Conservation (phyloP, 2,888 invertebrate species). For the Odontomyia ornata region DNA sequence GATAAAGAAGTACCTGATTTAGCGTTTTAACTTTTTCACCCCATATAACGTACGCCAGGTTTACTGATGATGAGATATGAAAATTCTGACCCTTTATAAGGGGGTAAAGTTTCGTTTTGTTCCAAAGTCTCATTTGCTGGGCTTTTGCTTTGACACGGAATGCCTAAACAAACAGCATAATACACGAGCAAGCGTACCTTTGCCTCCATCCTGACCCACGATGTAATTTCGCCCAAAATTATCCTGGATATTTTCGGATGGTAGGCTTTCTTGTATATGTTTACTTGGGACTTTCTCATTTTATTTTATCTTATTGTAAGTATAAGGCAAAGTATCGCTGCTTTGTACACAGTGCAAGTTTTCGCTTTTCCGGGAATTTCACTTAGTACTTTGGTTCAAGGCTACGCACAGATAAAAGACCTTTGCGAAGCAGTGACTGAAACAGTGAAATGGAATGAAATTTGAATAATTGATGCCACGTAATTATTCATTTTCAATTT, state of each 20-base stretch:
- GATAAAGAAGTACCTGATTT: slow-evolving; percentile 39
- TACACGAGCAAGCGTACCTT: slow-evolving; percentile 28
- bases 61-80: slow-evolving; percentile 23
- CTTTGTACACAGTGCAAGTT: background rate
- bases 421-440: background rate
- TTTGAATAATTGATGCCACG: slow-evolving; percentile 47
- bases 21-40: slow-evolving; percentile 14
- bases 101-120: background rate
- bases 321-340: background rate
- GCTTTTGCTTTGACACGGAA: slow-evolving; percentile 10
- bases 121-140: background rate
- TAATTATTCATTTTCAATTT: slow-evolving; percentile 46
- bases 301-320: slow-evolving; percentile 18
- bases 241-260: slow-evolving; percentile 25
- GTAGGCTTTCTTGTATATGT: slow-evolving; percentile 32
- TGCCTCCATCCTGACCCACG: slow-evolving; percentile 5
- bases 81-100: slow-evolving; percentile 17
- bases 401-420: background rate
- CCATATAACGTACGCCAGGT: slow-evolving; percentile 17
- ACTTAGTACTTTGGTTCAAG: background rate
- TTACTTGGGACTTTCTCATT: slow-evolving; percentile 35
- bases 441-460: slow-evolving; percentile 44
- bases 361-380: background rate
- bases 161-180: slow-evolving; percentile 34
- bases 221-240: slow-evolving; percentile 31